These are phyloP conservation scores for Anticlea derivata DNA, from an alignment of 2,888 invertebrate species.

Conservation along the genomic window DNA sequence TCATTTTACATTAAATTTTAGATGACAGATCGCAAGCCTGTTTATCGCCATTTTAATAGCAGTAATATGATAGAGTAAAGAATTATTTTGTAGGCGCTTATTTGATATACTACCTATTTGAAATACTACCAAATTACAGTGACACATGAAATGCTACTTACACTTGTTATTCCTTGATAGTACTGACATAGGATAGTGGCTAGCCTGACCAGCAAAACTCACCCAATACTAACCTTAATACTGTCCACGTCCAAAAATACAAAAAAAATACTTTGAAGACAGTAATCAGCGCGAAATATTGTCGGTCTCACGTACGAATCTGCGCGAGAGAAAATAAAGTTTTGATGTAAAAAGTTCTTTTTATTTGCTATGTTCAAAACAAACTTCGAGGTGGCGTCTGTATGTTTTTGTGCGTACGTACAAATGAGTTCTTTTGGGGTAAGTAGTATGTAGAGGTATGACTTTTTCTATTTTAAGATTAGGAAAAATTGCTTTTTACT, in stretches of 20 bases:
- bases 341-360: slow-evolving; percentile 84
- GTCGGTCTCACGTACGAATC: slow-evolving; percentile 77
- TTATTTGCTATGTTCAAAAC: slow-evolving; percentile 69
- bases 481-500: slow-evolving; percentile 1
- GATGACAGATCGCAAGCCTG: too few species aligned
- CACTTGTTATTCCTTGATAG: too few species aligned
- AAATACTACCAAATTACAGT: too few species aligned
- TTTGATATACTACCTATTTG: too few species aligned
- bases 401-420: slow-evolving; percentile 28
- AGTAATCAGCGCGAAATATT: slow-evolving; percentile 76
- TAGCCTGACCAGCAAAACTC: too few species aligned
- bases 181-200: too few species aligned
- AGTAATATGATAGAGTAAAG: too few species aligned
- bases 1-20: too few species aligned
- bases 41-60: too few species aligned
- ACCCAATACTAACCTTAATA: background rate
- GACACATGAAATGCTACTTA: too few species aligned
- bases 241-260: background rate
- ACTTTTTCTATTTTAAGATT: slow-evolving; percentile 8
- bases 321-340: slow-evolving; percentile 73
- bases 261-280: slow-evolving; percentile 45
- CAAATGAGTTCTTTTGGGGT: slow-evolving; percentile 26
- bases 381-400: slow-evolving; percentile 46
- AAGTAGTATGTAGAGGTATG: slow-evolving; percentile 8
- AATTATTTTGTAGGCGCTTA: too few species aligned